phyloP scores from a whole-genome alignment of 2,888 invertebrate species.

The Petrolisthes manimaculis region DNA sequence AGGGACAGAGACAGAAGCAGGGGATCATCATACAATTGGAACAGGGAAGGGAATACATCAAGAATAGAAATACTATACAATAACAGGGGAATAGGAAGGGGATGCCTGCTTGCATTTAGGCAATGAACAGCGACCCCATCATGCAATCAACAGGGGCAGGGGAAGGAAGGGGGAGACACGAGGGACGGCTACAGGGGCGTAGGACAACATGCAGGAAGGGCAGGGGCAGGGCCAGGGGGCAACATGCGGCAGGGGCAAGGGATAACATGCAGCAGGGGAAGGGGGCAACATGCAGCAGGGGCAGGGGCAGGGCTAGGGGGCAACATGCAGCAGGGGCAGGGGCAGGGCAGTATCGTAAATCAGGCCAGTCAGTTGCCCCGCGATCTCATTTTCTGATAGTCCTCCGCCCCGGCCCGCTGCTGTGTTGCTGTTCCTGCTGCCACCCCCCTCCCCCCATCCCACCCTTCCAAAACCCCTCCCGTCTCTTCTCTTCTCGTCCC shows the following conservation, averaged over 20 bases:
- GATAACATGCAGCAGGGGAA: neutral
- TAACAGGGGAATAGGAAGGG: no score
- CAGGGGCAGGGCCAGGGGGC: neutral
- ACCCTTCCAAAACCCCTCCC: neutral
- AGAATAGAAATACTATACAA: no score
- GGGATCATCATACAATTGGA: neutral
- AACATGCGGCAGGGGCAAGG: neutral
- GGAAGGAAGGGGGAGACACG: neutral
- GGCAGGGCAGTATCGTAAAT: slow-evolving; percentile 54
- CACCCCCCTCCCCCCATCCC: neutral
- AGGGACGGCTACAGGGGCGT: neutral
- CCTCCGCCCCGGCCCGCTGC: slow-evolving; percentile 14
- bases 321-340: neutral
- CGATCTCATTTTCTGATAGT: slow-evolving; percentile 60
- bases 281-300: neutral
- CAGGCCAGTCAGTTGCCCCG: slow-evolving; percentile 49
- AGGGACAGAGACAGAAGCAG: neutral
- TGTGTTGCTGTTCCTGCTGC: slow-evolving; percentile 7
- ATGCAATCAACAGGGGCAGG: neutral
- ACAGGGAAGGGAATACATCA: neutral
- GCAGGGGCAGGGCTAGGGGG: neutral
- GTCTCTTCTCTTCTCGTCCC: neutral
- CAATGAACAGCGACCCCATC: no score
- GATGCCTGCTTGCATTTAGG: no score
- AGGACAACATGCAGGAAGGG: neutral